Conservation (phyloP, 2,797 vertebrate genomes). For the Neosilurus hyrtlii region DNA sequence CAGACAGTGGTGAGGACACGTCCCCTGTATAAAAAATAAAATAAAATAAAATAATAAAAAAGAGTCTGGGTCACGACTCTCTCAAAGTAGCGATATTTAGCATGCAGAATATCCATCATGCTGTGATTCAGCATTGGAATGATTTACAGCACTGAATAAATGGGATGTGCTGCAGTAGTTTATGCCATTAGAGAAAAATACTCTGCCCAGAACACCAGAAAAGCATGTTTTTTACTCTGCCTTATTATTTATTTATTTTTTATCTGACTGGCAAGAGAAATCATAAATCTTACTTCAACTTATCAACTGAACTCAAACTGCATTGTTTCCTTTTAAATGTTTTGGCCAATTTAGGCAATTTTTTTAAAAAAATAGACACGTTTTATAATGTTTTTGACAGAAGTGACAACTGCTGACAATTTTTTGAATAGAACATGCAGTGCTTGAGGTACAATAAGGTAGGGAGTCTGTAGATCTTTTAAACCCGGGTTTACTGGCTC, state of each 20-base stretch:
- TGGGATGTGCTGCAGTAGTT: conserved; percentile 9
- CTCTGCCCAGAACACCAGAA: neutral
- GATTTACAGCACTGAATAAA: conserved; percentile 23
- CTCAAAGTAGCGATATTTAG: neutral
- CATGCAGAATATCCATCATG: conserved; percentile 16
- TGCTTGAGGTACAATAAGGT: too few relatives aligned
- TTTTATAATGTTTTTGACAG: neutral
- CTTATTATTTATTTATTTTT: neutral
- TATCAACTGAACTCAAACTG: neutral
- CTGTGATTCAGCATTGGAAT: conserved; percentile 19
- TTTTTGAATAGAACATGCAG: too few relatives aligned
- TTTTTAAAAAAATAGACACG: neutral
- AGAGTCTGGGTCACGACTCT: neutral
- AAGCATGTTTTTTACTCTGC: conserved; percentile 12
- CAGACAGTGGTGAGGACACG: neutral
- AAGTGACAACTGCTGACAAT: neutral
- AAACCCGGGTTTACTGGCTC: too few relatives aligned
- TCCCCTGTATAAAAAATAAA: neutral
- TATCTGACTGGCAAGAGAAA: neutral
- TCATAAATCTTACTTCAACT: neutral
- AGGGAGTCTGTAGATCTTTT: too few relatives aligned
- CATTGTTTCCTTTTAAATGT: neutral
- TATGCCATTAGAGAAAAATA: conserved; percentile 15
- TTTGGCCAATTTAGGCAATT: too few relatives aligned
- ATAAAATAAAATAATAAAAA: neutral